Percentiles rank a stretch among this genome's conserved stretches.
phyloP scores from a whole-genome alignment of 2,113 vertebrate genomes.

The Micromys minutus region DNA sequence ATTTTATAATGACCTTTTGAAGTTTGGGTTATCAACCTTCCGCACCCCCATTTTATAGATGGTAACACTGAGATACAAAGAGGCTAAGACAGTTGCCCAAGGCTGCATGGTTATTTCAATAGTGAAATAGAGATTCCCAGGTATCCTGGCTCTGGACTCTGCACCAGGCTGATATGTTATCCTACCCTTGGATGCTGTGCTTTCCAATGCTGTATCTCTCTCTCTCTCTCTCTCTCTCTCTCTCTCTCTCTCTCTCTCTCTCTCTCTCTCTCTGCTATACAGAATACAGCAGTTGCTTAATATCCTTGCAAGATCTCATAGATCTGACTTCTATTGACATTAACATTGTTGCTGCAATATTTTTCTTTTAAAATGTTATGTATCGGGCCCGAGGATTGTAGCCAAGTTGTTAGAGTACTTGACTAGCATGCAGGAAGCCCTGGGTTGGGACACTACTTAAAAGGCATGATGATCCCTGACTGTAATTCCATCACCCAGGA shows the following conservation, averaged over 20 bases:
- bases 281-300: not conserved
- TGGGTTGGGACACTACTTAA: not conserved
- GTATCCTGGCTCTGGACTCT: not conserved
- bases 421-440: not conserved
- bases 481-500: not conserved
- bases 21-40: not conserved
- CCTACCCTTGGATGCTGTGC: not conserved
- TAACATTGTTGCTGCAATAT: not conserved
- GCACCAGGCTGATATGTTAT: no score
- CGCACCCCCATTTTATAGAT: not conserved
- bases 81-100: not conserved
- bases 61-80: not conserved
- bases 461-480: not conserved
- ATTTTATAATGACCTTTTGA: not conserved
- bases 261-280: not conserved
- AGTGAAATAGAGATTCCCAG: not conserved
- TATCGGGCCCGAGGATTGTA: not conserved
- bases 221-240: not conserved
- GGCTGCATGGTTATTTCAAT: not conserved
- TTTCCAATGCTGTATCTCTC: not conserved
- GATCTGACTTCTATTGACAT: not conserved
- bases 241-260: not conserved
- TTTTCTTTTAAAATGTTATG: conserved; percentile 14
- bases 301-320: not conserved
- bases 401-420: not conserved